Evolutionary conservation across 2,797 vertebrate genomes (phyloP).

Genomic region (Lerista edwardsae): DNA sequence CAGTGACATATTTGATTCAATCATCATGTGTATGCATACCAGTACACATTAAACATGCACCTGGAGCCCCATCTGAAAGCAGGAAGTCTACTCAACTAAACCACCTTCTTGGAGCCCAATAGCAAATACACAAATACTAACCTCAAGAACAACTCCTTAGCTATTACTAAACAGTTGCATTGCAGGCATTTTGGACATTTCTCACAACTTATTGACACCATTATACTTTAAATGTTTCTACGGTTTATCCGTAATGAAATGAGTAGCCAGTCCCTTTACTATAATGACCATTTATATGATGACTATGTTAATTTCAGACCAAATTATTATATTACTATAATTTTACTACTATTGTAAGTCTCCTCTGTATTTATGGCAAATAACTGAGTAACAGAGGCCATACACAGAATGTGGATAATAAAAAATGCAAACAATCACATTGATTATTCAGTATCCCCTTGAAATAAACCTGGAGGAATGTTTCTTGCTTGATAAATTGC

Average conservation of each 20-base stretch:
- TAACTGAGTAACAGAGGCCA: neutral
- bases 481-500: conserved; percentile 12
- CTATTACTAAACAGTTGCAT: neutral
- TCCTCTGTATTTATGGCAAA: neutral
- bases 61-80: too few species aligned
- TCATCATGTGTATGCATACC: too few species aligned
- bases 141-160: neutral
- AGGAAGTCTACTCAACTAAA: too few species aligned
- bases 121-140: neutral
- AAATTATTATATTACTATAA: neutral
- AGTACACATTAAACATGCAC: too few species aligned
- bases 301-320: neutral
- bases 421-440: neutral
- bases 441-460: neutral
- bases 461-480: neutral
- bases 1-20: neutral
- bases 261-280: neutral
- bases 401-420: neutral
- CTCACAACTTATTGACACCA: neutral
- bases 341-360: neutral
- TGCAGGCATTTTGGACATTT: neutral
- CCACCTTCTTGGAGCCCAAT: neutral
- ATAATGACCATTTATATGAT: neutral
- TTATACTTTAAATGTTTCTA: neutral
- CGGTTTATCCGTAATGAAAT: neutral